These are phyloP conservation scores for Cynocephalus volans DNA, from an alignment of 2,113 vertebrate genomes.

Conservation along the genomic window DNA sequence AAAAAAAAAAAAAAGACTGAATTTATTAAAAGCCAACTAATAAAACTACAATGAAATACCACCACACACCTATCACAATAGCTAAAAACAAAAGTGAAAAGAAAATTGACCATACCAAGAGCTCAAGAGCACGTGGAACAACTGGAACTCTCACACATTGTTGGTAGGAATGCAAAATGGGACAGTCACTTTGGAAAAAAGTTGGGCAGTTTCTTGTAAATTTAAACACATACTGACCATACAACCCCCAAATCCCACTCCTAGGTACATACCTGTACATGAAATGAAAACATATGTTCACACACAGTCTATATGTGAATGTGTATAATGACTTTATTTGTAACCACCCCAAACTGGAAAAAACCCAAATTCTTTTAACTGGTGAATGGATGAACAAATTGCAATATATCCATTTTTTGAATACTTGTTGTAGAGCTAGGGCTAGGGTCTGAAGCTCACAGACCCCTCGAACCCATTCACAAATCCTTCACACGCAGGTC, in stretches of 20 bases:
- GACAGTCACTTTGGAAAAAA: background rate
- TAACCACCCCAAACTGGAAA: background rate
- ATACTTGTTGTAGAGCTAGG: background rate
- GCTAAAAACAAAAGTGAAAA: conserved; percentile 11
- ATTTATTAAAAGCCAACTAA: conserved; percentile 12
- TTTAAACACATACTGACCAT: background rate
- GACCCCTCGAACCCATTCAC: too few relatives aligned
- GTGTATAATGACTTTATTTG: background rate
- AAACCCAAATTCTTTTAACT: background rate
- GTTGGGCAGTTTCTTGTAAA: background rate
- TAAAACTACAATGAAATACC: background rate
- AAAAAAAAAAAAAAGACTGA: background rate
- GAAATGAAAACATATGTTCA: background rate
- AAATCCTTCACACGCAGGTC: too few relatives aligned
- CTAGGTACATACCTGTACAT: background rate
- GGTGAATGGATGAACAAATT: background rate
- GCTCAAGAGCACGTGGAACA: background rate
- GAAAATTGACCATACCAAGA: background rate
- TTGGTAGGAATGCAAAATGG: background rate
- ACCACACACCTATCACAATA: background rate
- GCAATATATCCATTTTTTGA: background rate
- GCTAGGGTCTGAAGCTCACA: too few relatives aligned
- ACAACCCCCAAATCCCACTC: background rate
- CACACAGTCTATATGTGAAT: background rate
- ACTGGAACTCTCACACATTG: background rate